A percentile compares a stretch with the other conserved stretches of the same genome.
phyloP scores from a whole-genome alignment of 2,113 vertebrate genomes.

The Rhinolophus ferrumequinum region DNA sequence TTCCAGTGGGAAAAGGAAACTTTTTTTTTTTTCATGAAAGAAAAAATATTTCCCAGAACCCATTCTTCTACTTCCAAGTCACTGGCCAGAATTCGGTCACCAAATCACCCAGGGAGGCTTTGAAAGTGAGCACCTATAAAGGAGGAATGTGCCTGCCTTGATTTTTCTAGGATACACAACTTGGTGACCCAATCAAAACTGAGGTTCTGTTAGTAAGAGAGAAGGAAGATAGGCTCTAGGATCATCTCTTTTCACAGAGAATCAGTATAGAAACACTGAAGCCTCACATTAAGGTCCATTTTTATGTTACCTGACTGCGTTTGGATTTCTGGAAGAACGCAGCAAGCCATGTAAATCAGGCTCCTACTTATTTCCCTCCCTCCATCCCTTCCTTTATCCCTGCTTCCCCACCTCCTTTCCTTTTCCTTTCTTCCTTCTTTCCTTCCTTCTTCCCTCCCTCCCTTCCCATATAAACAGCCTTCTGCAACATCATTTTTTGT shows the following conservation, averaged over 20 bases:
- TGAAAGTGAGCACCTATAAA: background rate
- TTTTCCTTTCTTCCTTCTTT: background rate
- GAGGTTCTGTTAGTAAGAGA: background rate
- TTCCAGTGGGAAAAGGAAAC: background rate
- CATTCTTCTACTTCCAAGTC: background rate
- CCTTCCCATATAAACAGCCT: background rate
- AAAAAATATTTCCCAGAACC: background rate
- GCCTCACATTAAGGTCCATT: background rate
- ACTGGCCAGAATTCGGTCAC: background rate
- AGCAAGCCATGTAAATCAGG: background rate
- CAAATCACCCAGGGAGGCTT: background rate
- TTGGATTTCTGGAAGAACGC: background rate
- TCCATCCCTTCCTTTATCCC: background rate
- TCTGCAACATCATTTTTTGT: background rate
- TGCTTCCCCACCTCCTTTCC: accelerated
- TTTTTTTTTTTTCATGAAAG: background rate
- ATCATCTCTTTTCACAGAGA: background rate
- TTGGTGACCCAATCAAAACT: background rate
- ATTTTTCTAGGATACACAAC: background rate
- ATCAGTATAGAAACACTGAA: background rate
- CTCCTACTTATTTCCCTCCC: background rate
- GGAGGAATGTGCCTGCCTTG: background rate
- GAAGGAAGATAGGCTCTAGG: background rate
- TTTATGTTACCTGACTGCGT: background rate
- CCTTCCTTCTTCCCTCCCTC: accelerated